These are phyloP conservation scores for Vannuccia rotundouncinata DNA, from an alignment of 2,888 invertebrate genomes.

Conservation along the genomic window DNA sequence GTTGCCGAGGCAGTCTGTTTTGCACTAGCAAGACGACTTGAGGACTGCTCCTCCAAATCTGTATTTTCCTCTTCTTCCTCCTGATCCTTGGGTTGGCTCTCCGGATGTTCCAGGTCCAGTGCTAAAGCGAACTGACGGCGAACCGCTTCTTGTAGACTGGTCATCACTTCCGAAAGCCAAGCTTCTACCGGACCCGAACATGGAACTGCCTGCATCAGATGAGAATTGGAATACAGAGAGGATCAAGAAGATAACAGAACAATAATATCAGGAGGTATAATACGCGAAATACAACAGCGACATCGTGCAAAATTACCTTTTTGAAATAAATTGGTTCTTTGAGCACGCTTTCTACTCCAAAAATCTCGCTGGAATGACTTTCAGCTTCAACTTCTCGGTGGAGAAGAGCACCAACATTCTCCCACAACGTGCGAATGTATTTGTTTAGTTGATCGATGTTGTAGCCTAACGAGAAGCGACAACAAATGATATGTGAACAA, in stretches of 20 bases:
- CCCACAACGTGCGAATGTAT: conserved; percentile 53
- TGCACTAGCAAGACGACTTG: not conserved
- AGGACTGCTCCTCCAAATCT: conserved; percentile 1
- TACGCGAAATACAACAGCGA: too few relatives aligned
- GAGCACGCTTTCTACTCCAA: conserved; percentile 47
- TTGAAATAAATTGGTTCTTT: conserved; percentile 49
- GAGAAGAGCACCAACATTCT: conserved; percentile 50
- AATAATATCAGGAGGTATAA: too few relatives aligned
- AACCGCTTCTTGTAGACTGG: not conserved
- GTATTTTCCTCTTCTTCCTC: conserved; percentile 2
- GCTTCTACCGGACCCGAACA: conserved; percentile 53
- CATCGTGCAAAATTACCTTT: too few relatives aligned
- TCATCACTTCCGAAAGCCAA: conserved; percentile 45
- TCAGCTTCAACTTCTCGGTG: conserved; percentile 47
- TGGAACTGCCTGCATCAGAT: conserved; percentile 46
- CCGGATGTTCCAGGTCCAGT: not conserved
- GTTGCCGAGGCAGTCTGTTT: too few relatives aligned
- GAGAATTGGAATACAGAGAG: too few relatives aligned
- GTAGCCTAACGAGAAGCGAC: conserved; percentile 46
- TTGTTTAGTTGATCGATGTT: conserved; percentile 50
- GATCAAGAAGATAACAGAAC: too few relatives aligned
- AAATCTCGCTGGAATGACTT: conserved; percentile 47
- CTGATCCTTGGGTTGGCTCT: not conserved
- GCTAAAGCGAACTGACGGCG: not conserved
- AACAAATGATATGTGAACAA: too few relatives aligned